Percentiles rank a stretch among this genome's conserved stretches.
Evolutionary conservation across 2,888 invertebrate genomes (phyloP).

Genomic region (Drosophila suboccidentalis): DNA sequence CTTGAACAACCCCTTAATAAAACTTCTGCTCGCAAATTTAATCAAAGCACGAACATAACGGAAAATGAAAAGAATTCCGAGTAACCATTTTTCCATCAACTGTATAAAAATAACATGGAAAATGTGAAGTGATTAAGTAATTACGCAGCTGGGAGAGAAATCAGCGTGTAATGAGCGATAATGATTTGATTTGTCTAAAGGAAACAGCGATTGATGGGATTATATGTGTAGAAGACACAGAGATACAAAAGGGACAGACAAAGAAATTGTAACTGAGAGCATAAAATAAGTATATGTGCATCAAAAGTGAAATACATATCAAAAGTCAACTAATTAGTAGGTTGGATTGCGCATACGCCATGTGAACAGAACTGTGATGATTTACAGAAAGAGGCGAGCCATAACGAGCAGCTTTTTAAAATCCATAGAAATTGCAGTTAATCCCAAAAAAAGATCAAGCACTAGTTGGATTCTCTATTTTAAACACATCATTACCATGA

Average conservation of each 20-base stretch:
- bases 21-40: neutral
- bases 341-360: slow-evolving; percentile 35
- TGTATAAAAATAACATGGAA: slow-evolving; percentile 6
- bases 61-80: neutral
- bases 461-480: slow-evolving; percentile 24
- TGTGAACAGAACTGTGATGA: neutral
- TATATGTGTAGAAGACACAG: slow-evolving; percentile 4
- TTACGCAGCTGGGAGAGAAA: slow-evolving; percentile 57
- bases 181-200: slow-evolving; percentile 72
- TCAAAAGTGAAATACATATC: slow-evolving; percentile 6
- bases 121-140: slow-evolving; percentile 67
- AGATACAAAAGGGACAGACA: slow-evolving; percentile 1
- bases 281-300: neutral
- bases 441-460: slow-evolving; percentile 25
- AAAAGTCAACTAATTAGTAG: slow-evolving; percentile 57
- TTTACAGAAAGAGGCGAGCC: neutral
- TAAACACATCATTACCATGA: slow-evolving; percentile 71
- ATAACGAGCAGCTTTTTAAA: slow-evolving; percentile 5
- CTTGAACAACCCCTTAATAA: neutral
- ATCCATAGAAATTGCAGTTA: slow-evolving; percentile 13
- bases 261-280: slow-evolving; percentile 7
- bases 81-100: neutral
- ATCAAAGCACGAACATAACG: neutral
- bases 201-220: slow-evolving; percentile 25
- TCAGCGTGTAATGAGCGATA: slow-evolving; percentile 70